Evolutionary conservation across 2,797 vertebrate species (phyloP).

Genomic region (Sebastes elongatus): DNA sequence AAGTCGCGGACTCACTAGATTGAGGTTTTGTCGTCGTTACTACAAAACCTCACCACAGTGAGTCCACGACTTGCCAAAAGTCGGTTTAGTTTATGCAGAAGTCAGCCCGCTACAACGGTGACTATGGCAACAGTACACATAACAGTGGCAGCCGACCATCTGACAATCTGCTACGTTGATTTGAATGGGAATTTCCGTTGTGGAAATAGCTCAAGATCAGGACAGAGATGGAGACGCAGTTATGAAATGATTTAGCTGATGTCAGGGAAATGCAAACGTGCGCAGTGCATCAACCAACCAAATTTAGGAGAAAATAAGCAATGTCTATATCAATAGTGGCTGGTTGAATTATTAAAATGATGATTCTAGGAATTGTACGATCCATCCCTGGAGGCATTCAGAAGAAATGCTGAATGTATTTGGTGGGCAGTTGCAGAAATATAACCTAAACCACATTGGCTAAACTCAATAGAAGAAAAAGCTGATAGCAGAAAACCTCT

Average conservation of each 20-base stretch:
- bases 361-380: not conserved
- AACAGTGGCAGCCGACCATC: no score
- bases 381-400: not conserved
- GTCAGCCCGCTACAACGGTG: no score
- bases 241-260: not conserved
- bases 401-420: not conserved
- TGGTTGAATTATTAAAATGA: not conserved
- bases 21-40: no score
- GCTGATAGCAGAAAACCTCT: not conserved
- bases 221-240: not conserved
- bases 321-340: not conserved
- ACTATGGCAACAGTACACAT: no score
- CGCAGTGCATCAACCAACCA: not conserved
- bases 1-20: no score
- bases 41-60: no score
- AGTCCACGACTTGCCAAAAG: fast-evolving
- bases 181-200: not conserved
- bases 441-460: not conserved
- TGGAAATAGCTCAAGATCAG: not conserved
- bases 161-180: no score
- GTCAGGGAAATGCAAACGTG: not conserved
- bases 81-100: fast-evolving
- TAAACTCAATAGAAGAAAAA: not conserved
- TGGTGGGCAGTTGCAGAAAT: not conserved
- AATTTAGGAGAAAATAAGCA: not conserved